These are phyloP conservation scores for Sternotherus odoratus DNA, from an alignment of 2,797 vertebrate species.

Conservation along the genomic window DNA sequence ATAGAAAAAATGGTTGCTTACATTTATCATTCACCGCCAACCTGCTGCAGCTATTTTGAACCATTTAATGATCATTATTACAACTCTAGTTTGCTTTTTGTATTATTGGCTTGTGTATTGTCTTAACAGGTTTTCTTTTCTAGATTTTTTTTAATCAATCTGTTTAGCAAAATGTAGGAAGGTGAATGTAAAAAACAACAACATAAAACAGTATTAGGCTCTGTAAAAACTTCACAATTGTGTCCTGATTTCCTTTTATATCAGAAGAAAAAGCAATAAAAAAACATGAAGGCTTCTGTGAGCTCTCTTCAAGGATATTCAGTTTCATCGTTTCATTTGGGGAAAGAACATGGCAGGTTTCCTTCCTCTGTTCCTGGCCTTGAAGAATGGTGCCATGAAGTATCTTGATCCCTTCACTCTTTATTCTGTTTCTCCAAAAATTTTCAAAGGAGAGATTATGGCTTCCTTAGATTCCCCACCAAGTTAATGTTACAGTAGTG, in stretches of 20 bases:
- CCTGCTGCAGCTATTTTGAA: slow-evolving; percentile 76
- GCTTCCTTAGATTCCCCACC: slow-evolving; percentile 5
- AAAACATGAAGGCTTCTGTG: slow-evolving; percentile 21
- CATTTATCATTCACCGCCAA: slow-evolving; percentile 80
- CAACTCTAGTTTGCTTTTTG: slow-evolving; percentile 77
- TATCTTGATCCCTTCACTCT: slow-evolving; percentile 19
- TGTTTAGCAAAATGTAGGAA: slow-evolving; percentile 75
- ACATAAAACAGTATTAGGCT: slow-evolving; percentile 67
- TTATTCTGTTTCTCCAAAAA: slow-evolving; percentile 18
- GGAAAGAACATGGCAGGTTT: slow-evolving; percentile 35
- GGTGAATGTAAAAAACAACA: slow-evolving; percentile 58
- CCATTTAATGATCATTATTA: slow-evolving; percentile 78
- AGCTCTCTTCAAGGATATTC: slow-evolving; percentile 37
- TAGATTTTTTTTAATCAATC: slow-evolving; percentile 65
- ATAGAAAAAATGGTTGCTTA: slow-evolving; percentile 79
- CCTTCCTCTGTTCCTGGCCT: slow-evolving; percentile 41
- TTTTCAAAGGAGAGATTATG: neutral
- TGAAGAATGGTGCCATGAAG: slow-evolving; percentile 7
- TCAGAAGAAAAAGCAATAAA: slow-evolving; percentile 53
- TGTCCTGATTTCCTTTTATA: slow-evolving; percentile 37
- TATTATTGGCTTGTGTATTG: slow-evolving; percentile 79
- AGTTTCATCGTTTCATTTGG: slow-evolving; percentile 28
- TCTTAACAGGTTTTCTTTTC: slow-evolving; percentile 74
- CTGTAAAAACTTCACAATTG: slow-evolving; percentile 50
- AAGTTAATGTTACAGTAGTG: neutral